phyloP scores from a whole-genome alignment of 37 sponge, comb jelly and placozoan genomes.

The Cliona cf. orientalis region DNA sequence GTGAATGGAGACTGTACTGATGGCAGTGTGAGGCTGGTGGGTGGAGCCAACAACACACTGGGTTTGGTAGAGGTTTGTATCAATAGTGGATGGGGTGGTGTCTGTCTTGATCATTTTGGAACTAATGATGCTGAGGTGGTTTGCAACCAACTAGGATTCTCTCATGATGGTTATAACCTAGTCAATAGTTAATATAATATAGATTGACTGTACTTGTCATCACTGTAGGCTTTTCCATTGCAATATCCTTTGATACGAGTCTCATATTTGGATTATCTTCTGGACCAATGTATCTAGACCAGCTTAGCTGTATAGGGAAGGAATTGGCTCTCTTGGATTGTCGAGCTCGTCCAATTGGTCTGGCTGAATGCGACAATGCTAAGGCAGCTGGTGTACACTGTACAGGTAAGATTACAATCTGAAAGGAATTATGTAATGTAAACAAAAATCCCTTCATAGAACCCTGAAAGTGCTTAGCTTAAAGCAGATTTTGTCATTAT shows the following conservation, averaged over 20 bases:
- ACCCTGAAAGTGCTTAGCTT: no score
- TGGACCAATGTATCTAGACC: conserved; percentile 37
- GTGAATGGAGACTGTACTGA: conserved; percentile 9
- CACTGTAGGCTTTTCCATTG: no score
- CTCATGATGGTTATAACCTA: no score
- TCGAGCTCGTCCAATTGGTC: conserved; percentile 8
- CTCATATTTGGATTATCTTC: not conserved
- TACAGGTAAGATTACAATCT: conserved; percentile 19
- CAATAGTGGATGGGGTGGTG: conserved; percentile 42
- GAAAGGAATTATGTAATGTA: no score
- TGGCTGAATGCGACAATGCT: conserved; percentile 25
- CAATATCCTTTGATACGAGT: no score
- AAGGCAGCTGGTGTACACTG: conserved; percentile 27
- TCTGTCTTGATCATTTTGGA: conserved; percentile 14
- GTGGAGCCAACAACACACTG: not conserved
- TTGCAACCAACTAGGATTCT: conserved; percentile 30
- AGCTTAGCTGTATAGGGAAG: conserved; percentile 10
- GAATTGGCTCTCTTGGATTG: conserved; percentile 14
- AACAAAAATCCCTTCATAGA: no score
- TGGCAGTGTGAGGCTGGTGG: conserved; percentile 14
- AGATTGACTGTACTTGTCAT: no score
- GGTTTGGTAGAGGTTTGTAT: conserved; percentile 37
- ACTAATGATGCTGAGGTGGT: conserved; percentile 24
- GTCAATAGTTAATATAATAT: no score
- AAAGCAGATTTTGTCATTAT: no score